phyloP scores from a whole-genome alignment of 2,797 vertebrate species.

The Vultur gryphus region DNA sequence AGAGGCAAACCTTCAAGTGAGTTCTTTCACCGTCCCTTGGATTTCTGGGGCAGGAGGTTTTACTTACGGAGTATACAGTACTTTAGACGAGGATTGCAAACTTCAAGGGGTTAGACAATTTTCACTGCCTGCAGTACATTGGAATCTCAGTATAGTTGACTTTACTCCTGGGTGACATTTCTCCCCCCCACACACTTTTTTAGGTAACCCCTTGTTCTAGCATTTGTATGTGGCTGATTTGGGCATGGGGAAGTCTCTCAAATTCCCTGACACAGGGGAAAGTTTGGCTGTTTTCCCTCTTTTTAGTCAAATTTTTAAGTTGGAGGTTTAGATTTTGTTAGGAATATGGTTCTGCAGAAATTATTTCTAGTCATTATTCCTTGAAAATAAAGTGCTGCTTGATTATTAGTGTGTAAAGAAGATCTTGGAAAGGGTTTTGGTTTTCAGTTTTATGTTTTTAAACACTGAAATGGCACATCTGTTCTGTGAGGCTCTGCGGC shows the following conservation, averaged over 20 bases:
- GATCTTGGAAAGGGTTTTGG: neutral
- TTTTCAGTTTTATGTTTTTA: neutral
- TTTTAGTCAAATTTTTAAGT: neutral
- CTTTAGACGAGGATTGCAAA: conserved; percentile 58
- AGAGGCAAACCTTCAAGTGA: conserved; percentile 68
- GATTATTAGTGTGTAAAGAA: neutral
- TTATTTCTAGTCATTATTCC: neutral
- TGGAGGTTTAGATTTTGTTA: neutral
- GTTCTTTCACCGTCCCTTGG: conserved; percentile 64
- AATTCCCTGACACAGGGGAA: neutral
- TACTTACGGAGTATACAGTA: conserved; percentile 55
- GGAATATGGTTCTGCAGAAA: neutral
- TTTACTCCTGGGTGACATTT: neutral
- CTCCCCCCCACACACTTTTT: neutral
- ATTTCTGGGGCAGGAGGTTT: conserved; percentile 71
- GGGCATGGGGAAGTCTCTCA: neutral
- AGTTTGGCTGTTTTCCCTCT: neutral
- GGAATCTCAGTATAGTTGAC: conserved; percentile 25
- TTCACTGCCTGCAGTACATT: conserved; percentile 25
- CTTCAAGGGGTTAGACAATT: conserved; percentile 33
- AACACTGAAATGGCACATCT: neutral
- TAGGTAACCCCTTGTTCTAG: neutral
- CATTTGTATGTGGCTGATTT: neutral
- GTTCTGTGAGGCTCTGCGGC: neutral
- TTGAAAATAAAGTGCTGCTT: neutral